Base-by-base conservation (phyloP, 2,113 vertebrate genomes). In the Butorides virescens region DNA sequence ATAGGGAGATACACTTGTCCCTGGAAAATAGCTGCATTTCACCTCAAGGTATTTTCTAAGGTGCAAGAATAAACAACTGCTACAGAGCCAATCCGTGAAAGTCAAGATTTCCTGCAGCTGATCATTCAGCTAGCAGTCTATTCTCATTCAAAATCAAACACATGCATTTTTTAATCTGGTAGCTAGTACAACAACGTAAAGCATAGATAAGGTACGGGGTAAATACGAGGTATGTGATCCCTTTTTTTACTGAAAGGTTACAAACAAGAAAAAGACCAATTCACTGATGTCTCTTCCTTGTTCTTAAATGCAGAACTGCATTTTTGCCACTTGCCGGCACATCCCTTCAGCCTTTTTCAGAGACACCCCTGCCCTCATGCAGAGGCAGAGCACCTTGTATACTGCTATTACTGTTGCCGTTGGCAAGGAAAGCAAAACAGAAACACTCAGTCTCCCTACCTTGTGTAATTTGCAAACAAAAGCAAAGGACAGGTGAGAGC, bases 341-440 rank as follows among this genome's bases (percentile, higher is more conserved):
- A 23, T 3, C 34, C 21, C 15, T 62, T 46, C 30, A 59, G 2
- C 21, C 13, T 23, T 5, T 12, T 86, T 34, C 88, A 70, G 53
- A 67, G 49, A 34, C 11, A 11, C 16, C 34, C 39, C 47, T 30
- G n/a, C 10, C n/a, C 37, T 86, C 20, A 36, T 6, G 11, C 11
- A 78, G 36, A 62, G 7, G 56, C 7, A 88, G 15, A 53, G 30
- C 1, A 1, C 7, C 7, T 9, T 37, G 16, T 2, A 0, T 49
- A 9, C 36, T 82, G n/a, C 53, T 44, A 4, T 11, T 72, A 58
- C 34, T 20, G 8, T 12, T 73, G 42, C 27, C 3, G 3, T 22
- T 30, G 47, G 39, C 65, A 89, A 59, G 42, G 46, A 37, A 75
- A 46, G 39, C 29, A 63, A 66, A 71, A 59, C 55, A 80, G 26